phyloP scores from a whole-genome alignment of 2,113 vertebrate genomes.

The Coturnix japonica region DNA sequence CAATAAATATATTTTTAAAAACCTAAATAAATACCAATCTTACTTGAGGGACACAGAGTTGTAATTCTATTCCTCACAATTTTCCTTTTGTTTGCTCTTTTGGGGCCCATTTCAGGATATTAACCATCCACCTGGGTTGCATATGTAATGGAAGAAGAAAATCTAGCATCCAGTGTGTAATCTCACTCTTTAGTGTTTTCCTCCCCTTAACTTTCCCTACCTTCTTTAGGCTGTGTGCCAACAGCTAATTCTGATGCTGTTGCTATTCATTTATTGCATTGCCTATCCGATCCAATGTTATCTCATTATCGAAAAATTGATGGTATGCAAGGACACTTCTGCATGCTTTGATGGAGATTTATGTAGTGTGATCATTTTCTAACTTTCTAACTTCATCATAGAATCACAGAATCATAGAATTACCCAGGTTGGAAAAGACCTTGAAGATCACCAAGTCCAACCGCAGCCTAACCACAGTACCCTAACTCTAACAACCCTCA shows the following conservation, averaged over 20 bases:
- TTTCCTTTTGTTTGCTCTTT: slow-evolving; percentile 17
- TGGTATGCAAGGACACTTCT: background rate
- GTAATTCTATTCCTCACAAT: background rate
- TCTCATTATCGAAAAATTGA: background rate
- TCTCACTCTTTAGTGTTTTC: background rate
- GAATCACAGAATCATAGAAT: too few relatives aligned
- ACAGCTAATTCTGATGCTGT: background rate
- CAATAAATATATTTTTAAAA: slow-evolving; percentile 38
- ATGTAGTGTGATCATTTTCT: background rate
- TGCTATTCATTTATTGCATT: background rate
- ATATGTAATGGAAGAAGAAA: background rate
- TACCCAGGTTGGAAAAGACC: too few relatives aligned
- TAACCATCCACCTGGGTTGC: background rate
- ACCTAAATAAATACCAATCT: background rate
- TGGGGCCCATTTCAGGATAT: background rate
- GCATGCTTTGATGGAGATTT: background rate
- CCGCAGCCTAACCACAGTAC: too few relatives aligned
- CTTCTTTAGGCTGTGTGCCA: background rate
- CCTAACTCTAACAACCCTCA: too few relatives aligned
- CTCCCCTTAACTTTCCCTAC: background rate
- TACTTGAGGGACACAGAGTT: background rate
- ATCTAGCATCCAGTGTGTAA: background rate
- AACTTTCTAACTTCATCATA: background rate
- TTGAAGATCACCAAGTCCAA: too few relatives aligned
- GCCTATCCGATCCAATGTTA: background rate